Conservation (phyloP, 2,113 vertebrate genomes). For the Bolborhynchus lineola region DNA sequence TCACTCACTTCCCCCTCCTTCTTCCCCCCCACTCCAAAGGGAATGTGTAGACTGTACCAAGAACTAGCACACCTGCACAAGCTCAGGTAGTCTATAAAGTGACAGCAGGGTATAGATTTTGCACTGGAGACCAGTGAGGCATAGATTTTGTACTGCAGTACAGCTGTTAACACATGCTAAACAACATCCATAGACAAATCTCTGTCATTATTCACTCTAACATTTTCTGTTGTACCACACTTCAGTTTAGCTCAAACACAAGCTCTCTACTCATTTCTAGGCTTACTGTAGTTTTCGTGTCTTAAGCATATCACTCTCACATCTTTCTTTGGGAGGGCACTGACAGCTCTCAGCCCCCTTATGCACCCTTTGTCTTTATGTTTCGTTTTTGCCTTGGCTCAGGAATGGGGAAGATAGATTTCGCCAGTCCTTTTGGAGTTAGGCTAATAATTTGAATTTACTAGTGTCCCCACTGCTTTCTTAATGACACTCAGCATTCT, state of each 20-base stretch:
- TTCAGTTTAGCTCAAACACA: background rate
- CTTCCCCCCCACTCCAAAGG: too few species aligned
- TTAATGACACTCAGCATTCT: background rate
- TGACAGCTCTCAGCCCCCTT: background rate
- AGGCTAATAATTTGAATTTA: background rate
- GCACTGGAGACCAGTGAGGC: background rate
- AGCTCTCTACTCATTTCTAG: background rate
- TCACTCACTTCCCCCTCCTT: too few species aligned
- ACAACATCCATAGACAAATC: background rate
- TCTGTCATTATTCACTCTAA: background rate
- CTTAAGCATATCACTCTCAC: background rate
- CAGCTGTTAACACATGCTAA: background rate
- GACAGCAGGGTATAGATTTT: background rate
- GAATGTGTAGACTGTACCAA: background rate
- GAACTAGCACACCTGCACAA: rapidly evolving
- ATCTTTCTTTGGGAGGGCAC: background rate
- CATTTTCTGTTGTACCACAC: background rate
- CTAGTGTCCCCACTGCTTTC: background rate
- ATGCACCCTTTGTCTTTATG: background rate
- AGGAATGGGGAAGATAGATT: background rate
- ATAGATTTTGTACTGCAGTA: background rate
- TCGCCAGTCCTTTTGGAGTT: background rate
- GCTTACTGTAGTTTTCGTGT: background rate
- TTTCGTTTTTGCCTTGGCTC: background rate
- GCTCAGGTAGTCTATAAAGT: background rate